phyloP scores from a whole-genome alignment of 2,113 vertebrate species.

The Zeus faber region DNA sequence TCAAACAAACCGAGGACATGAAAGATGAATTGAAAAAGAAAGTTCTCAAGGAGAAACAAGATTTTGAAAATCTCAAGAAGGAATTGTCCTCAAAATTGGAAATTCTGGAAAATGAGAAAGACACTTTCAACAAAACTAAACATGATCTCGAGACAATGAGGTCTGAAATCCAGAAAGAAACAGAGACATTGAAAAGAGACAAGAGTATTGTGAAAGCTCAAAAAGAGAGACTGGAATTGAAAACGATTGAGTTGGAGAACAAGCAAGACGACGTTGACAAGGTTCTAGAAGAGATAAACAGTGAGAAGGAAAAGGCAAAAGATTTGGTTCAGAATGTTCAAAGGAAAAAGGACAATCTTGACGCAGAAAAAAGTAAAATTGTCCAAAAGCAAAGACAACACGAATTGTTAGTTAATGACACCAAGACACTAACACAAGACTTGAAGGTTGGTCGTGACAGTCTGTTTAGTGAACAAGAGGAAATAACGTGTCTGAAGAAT shows the following conservation, averaged over 20 bases:
- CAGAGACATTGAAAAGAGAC: not conserved
- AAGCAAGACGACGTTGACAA: not conserved
- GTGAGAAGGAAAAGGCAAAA: not conserved
- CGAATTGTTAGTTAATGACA: too few relatives aligned
- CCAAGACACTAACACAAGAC: slow-evolving; percentile 3
- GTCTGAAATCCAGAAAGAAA: slow-evolving; percentile 5
- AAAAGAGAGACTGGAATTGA: not conserved
- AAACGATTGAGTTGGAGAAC: not conserved
- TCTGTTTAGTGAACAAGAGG: slow-evolving; percentile 1
- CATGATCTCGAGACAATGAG: not conserved
- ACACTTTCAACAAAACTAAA: slow-evolving; percentile 14
- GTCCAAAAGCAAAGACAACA: too few relatives aligned
- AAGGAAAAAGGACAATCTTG: slow-evolving; percentile 5
- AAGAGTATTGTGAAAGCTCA: not conserved
- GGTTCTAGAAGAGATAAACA: slow-evolving; percentile 9
- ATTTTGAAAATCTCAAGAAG: not conserved
- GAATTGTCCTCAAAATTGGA: not conserved
- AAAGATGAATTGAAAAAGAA: slow-evolving; percentile 8
- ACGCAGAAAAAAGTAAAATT: not conserved
- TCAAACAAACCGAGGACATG: slow-evolving; percentile 18
- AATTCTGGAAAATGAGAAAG: not conserved
- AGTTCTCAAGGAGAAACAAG: not conserved
- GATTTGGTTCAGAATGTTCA: not conserved
- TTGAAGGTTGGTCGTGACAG: not conserved
- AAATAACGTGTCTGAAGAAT: slow-evolving; percentile 8